Conservation (phyloP, 2,888 invertebrate species). For the Latrodectus elegans region DNA sequence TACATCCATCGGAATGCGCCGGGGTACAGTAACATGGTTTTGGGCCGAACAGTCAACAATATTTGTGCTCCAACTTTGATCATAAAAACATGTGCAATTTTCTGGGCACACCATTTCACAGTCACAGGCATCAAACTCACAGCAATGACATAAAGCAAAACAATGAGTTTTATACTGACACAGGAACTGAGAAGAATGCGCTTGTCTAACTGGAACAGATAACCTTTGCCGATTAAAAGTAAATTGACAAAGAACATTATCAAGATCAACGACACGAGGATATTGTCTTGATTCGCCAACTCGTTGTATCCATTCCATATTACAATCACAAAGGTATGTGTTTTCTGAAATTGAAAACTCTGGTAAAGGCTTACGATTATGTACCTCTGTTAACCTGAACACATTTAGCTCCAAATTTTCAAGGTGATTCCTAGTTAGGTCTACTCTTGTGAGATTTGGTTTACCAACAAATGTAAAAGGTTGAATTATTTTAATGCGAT, state of each 20-base stretch:
- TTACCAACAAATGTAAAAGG: slow-evolving; percentile 92
- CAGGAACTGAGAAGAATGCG: slow-evolving; percentile 79
- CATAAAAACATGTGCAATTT: slow-evolving; percentile 91
- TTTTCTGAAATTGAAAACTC: slow-evolving; percentile 72
- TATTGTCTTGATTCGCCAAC: slow-evolving; percentile 84
- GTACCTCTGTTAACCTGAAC: slow-evolving; percentile 86
- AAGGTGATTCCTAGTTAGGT: slow-evolving; percentile 93
- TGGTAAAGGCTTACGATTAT: slow-evolving; percentile 78
- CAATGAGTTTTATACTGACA: slow-evolving; percentile 90
- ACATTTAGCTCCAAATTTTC: slow-evolving; percentile 92
- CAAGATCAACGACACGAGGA: slow-evolving; percentile 87
- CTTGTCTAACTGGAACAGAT: slow-evolving; percentile 74
- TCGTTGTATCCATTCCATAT: slow-evolving; percentile 91
- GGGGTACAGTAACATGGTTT: slow-evolving; percentile 79
- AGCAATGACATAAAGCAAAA: slow-evolving; percentile 90
- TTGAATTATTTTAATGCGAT: slow-evolving; percentile 88
- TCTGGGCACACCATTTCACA: slow-evolving; percentile 93
- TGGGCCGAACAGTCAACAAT: slow-evolving; percentile 87
- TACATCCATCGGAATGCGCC: slow-evolving; percentile 91
- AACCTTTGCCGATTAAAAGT: slow-evolving; percentile 79
- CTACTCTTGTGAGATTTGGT: slow-evolving; percentile 90
- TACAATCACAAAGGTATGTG: slow-evolving; percentile 86
- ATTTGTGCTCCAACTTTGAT: slow-evolving; percentile 89
- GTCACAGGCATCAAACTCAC: slow-evolving; percentile 93
- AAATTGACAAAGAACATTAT: slow-evolving; percentile 88